Evolutionary conservation across 2,797 vertebrate genomes (phyloP).

Genomic region (Morus bassanus): DNA sequence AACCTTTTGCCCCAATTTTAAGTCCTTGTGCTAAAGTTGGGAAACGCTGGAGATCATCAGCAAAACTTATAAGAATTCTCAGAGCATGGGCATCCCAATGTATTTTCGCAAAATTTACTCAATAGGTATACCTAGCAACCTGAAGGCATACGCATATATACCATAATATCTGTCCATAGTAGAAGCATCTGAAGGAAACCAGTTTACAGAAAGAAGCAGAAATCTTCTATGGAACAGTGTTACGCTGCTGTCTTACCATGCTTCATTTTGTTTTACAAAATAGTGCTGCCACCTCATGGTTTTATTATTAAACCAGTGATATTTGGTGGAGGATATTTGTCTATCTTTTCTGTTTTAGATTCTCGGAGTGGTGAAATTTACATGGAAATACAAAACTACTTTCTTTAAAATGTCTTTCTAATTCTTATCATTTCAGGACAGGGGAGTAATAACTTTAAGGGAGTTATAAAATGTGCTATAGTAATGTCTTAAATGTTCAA

Average conservation of each 20-base stretch:
- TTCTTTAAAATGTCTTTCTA: neutral
- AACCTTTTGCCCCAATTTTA: neutral
- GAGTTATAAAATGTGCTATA: neutral
- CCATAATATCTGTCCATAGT: neutral
- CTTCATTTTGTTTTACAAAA: neutral
- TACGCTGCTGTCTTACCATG: neutral
- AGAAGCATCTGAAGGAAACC: neutral
- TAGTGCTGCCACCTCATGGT: neutral
- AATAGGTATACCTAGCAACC: neutral
- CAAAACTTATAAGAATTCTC: neutral
- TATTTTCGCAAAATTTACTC: neutral
- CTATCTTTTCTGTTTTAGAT: neutral
- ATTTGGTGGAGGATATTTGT: neutral
- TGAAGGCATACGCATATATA: neutral
- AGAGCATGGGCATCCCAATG: neutral
- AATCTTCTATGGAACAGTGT: neutral
- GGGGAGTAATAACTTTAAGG: neutral
- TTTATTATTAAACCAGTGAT: neutral
- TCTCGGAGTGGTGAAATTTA: neutral
- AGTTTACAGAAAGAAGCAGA: neutral
- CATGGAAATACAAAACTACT: neutral
- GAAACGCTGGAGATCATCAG: neutral
- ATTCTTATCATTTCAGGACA: neutral
- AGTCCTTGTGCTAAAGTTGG: neutral
- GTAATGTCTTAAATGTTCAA: neutral